phyloP scores from a whole-genome alignment of 2,797 vertebrate genomes.

The Alexandromys oeconomus region DNA sequence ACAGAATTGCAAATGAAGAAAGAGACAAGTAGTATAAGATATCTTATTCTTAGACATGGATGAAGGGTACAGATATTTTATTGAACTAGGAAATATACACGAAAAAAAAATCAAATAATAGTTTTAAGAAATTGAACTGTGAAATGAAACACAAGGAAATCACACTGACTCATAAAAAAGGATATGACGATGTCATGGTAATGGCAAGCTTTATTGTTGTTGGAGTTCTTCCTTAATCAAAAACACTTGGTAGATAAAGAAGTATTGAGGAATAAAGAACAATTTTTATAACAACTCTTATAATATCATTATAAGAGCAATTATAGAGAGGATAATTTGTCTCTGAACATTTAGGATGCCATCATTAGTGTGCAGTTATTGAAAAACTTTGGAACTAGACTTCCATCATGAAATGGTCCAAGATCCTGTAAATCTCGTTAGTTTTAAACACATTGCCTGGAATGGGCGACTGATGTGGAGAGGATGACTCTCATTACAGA shows the following conservation, averaged over 20 bases:
- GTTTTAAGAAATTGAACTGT: background rate
- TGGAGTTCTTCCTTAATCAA: background rate
- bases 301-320: background rate
- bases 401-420: too few species aligned
- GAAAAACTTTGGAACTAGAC: background rate
- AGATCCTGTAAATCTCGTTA: background rate
- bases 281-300: background rate
- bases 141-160: slow-evolving; percentile 37
- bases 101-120: background rate
- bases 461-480: too few species aligned
- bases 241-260: background rate
- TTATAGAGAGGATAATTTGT: background rate
- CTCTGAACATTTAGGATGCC: background rate
- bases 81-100: slow-evolving; percentile 3
- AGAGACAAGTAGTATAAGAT: slow-evolving; percentile 67
- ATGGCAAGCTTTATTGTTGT: background rate
- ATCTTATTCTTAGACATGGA: slow-evolving; percentile 30
- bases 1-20: slow-evolving; percentile 69
- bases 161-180: slow-evolving; percentile 25
- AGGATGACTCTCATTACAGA: background rate
- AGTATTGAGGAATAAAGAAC: background rate
- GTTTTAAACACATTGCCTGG: too few species aligned
- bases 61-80: background rate
- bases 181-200: slow-evolving; percentile 35
- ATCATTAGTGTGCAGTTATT: background rate